Conservation (phyloP, 2,888 invertebrate species). For the Xanthorhoe spadicearia region DNA sequence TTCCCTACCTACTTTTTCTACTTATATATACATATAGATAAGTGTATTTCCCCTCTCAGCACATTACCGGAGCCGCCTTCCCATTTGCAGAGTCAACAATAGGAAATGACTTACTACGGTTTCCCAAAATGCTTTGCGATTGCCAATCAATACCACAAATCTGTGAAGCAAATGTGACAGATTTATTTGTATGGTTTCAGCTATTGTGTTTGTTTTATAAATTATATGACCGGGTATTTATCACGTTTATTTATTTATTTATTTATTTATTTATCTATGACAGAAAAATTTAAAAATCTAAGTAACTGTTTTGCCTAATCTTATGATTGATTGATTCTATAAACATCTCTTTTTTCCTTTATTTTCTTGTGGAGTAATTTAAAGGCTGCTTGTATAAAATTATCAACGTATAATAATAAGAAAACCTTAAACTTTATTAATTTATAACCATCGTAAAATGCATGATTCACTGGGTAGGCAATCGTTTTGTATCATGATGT, state of each 20-base stretch:
- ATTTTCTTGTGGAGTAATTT: background rate
- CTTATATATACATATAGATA: too few species aligned
- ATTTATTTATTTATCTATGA: too few species aligned
- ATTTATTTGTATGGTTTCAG: conserved; percentile 13
- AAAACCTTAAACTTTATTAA: conserved; percentile 1
- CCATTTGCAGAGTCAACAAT: conserved; percentile 37
- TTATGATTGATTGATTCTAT: too few species aligned
- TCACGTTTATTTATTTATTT: too few species aligned
- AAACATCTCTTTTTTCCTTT: background rate
- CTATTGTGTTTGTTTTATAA: background rate
- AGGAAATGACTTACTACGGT: conserved; percentile 39
- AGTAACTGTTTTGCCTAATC: too few species aligned
- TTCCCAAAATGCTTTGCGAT: conserved; percentile 30
- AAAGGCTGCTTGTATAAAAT: background rate
- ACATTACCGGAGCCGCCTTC: conserved; percentile 19
- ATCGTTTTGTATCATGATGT: conserved; percentile 16
- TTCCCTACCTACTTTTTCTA: background rate
- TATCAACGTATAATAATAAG: background rate
- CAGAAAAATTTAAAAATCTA: too few species aligned
- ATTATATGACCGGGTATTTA: too few species aligned
- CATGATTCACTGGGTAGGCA: conserved; percentile 19
- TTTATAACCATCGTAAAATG: conserved; percentile 1
- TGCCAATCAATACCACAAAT: conserved; percentile 38
- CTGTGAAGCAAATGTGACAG: conserved; percentile 19
- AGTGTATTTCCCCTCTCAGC: conserved; percentile 21